Evolutionary conservation across 2,797 vertebrate species (phyloP).

Genomic region (Acanthurus tractus): DNA sequence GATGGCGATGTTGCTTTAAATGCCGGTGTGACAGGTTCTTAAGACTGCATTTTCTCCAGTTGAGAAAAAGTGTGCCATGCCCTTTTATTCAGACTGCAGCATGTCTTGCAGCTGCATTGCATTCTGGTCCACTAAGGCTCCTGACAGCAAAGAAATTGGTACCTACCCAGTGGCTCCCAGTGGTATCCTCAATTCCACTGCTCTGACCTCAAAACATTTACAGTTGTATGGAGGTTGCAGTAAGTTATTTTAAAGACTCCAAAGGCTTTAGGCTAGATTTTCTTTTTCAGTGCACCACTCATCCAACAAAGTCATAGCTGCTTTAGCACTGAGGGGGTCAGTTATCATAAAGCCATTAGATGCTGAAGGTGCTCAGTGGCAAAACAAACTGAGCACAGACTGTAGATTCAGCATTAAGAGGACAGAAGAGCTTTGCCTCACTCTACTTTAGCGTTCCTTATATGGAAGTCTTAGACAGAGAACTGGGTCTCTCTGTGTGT

Average conservation of each 20-base stretch:
- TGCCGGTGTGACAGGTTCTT: not conserved
- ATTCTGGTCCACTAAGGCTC: constrained; percentile 36
- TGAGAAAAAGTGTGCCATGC: constrained; percentile 4
- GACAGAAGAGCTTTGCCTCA: constrained; percentile 34
- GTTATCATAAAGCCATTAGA: constrained; percentile 11
- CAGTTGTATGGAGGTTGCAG: not conserved
- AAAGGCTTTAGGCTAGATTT: constrained; percentile 29
- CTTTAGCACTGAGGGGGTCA: constrained; percentile 11
- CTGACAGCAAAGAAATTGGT: constrained; percentile 5
- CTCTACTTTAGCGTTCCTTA: constrained; percentile 53
- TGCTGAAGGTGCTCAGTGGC: constrained; percentile 29
- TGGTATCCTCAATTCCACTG: not conserved
- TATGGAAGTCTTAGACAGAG: constrained; percentile 58
- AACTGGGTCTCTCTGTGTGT: constrained; percentile 67
- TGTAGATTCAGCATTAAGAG: constrained; percentile 52
- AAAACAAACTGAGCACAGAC: constrained; percentile 38
- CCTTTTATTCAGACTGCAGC: constrained; percentile 20
- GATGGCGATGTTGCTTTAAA: not conserved
- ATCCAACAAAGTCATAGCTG: constrained; percentile 14
- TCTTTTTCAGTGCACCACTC: constrained; percentile 18
- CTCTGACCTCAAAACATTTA: constrained; percentile 48
- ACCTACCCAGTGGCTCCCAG: not conserved
- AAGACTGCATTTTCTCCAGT: not conserved
- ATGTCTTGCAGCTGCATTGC: constrained; percentile 39
- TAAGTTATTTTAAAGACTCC: not conserved